Evolutionary conservation across 30 jellyfish, hydroid and myxozoan species (phyloP).

Genomic region (Nemopilema nomurai): DNA sequence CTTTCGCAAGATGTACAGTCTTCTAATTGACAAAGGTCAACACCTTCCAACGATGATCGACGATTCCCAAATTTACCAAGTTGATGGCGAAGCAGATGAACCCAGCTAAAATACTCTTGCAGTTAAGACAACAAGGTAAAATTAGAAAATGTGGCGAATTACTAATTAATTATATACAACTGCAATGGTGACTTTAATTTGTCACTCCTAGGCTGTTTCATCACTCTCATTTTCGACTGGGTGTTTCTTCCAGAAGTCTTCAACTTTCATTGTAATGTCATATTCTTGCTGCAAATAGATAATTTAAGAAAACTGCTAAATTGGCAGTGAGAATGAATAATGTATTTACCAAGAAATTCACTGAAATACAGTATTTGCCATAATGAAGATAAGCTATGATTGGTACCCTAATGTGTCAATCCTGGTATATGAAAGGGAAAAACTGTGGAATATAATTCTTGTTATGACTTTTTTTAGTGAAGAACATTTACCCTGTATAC

Average conservation of each 20-base stretch:
- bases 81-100: background rate
- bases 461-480: too few relatives aligned
- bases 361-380: too few relatives aligned
- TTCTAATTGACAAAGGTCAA: conserved; percentile 20
- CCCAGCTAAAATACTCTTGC: background rate
- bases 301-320: background rate
- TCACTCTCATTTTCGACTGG: conserved; percentile 77
- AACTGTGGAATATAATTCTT: too few relatives aligned
- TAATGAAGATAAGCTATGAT: too few relatives aligned
- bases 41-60: conserved; percentile 49
- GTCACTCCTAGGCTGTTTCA: background rate
- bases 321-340: too few relatives aligned
- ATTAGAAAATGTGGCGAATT: background rate
- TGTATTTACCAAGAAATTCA: too few relatives aligned
- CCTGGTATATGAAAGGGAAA: too few relatives aligned
- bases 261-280: conserved; percentile 72
- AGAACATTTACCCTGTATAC: too few relatives aligned
- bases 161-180: background rate
- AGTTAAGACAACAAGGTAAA: background rate
- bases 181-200: background rate
- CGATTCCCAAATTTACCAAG: conserved; percentile 27
- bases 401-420: too few relatives aligned
- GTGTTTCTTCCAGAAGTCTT: conserved; percentile 90
- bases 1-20: conserved; percentile 34
- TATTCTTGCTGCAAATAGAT: conserved; percentile 71